phyloP scores from a whole-genome alignment of 2,113 vertebrate species.

The Onychorhynchus coronatus region DNA sequence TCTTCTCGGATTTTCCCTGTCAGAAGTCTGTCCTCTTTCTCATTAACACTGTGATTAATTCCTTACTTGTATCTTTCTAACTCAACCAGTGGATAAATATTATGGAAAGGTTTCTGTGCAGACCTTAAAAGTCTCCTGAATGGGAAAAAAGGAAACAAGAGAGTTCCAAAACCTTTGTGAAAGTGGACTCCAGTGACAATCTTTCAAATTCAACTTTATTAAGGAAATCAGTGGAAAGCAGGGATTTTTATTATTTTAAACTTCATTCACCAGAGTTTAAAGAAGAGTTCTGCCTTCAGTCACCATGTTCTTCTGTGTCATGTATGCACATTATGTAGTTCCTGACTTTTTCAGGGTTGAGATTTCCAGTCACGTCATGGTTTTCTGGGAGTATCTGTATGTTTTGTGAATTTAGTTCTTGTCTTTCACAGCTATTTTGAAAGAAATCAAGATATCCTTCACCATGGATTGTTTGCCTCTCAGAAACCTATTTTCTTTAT shows the following conservation, averaged over 20 bases:
- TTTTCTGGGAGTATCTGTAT: neutral
- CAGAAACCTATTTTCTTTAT: neutral
- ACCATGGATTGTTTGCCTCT: neutral
- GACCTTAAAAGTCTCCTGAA: neutral
- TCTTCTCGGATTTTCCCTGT: slow-evolving; percentile 16
- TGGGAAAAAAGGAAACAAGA: neutral
- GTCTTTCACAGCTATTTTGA: neutral
- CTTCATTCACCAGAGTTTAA: neutral
- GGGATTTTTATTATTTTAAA: neutral
- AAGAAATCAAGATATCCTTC: neutral
- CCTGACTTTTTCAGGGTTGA: neutral
- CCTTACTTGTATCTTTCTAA: neutral
- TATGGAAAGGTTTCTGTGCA: neutral
- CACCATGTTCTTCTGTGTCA: neutral
- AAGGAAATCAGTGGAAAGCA: neutral
- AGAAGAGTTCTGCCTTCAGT: neutral
- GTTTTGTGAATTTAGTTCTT: neutral
- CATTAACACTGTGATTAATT: neutral
- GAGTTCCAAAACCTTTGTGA: neutral
- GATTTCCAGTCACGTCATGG: neutral
- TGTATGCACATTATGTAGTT: neutral
- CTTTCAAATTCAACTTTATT: neutral
- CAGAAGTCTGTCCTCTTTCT: neutral
- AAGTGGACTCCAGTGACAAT: neutral
- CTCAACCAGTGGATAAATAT: neutral